Evolutionary conservation across 1,140 invertebrate genomes (phyloP).

Genomic region (Zaprionus vittiger): DNA sequence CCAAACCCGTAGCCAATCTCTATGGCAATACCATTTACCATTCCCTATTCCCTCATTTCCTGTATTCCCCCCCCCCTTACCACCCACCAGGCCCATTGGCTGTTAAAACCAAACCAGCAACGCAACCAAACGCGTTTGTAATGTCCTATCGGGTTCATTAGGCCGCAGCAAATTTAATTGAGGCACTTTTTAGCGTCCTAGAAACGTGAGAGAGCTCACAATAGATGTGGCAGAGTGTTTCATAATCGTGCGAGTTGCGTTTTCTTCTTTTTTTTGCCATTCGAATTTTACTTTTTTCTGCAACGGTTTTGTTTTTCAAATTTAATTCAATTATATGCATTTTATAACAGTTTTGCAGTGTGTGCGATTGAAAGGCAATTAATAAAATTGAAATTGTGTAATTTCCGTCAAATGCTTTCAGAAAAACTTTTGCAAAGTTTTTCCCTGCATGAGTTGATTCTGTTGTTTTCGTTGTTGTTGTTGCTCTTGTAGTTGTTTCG

Average conservation of each 20-base stretch:
- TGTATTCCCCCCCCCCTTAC: neutral
- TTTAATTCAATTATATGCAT: constrained; percentile 62
- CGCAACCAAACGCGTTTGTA: constrained; percentile 24
- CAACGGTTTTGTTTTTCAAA: neutral
- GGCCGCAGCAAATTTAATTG: constrained; percentile 43
- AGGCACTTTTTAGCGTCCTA: constrained; percentile 19
- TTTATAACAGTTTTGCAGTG: constrained; percentile 12
- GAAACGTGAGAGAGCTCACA: constrained; percentile 1
- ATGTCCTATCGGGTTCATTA: constrained; percentile 43
- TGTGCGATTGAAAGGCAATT: constrained; percentile 57
- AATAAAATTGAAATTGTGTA: constrained; percentile 67
- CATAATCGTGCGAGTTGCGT: neutral
- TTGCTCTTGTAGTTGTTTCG: neutral
- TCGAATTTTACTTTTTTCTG: constrained; percentile 1
- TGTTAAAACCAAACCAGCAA: neutral
- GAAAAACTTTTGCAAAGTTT: constrained; percentile 26
- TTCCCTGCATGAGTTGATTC: neutral
- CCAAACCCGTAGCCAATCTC: neutral
- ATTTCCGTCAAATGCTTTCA: constrained; percentile 38
- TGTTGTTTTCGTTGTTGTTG: neutral
- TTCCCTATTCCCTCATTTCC: neutral
- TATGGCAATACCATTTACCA: neutral
- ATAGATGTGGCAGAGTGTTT: neutral
- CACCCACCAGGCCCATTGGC: neutral
- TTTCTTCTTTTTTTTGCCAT: constrained; percentile 7